Evolutionary conservation across 2,888 invertebrate genomes (phyloP), one percentile per base, ranked within the genome.

Genomic region (Cheilosia soror): DNA sequence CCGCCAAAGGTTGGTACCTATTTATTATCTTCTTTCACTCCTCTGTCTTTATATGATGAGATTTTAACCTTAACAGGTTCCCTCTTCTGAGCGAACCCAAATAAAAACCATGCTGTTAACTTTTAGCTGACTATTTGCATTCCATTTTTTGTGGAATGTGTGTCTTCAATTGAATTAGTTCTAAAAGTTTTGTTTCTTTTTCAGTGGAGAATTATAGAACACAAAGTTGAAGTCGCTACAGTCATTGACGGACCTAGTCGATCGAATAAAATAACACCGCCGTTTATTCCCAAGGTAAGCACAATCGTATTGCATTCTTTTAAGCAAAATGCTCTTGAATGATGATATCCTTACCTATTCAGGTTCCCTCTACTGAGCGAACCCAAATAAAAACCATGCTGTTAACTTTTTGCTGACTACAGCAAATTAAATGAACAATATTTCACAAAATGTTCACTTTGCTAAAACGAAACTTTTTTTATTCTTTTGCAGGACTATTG

Each of bases 11-110:
- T 75, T 47, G 55, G 60, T 62, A 66, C 5, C 5, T 20, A 6
- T 20, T 11, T n/a, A 7, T 5, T 25, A 13, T 13, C 11, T 2
- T 11, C 25, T 15, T 20, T 4, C 7, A 27, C 4, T 5, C 0
- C 7, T 25, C 11, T 13, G 5, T 29, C 13, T 51, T 27, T 44
- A 20, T 66, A 1, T 79, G 79, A 69, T 78, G 68, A 68, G 3
- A 72, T 15, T 40, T 4, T 42, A 9, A 73, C 69, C 79, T 82
- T 31, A 7, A 83, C 86, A 88, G 88, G 88, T 80, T 88, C 88
- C 88, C 88, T 88, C 88, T 87, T 58, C 88, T 88, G 88, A 88
- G 83, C 60, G 75, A 88, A 88, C 88, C 88, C 88, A 80, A 76
- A 49, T 49, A 80, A 81, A 63, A 84, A 65, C 75, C 86, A 71